These are phyloP conservation scores for Epicauta chinensis DNA, from an alignment of 1,140 invertebrate species.

Conservation along the genomic window DNA sequence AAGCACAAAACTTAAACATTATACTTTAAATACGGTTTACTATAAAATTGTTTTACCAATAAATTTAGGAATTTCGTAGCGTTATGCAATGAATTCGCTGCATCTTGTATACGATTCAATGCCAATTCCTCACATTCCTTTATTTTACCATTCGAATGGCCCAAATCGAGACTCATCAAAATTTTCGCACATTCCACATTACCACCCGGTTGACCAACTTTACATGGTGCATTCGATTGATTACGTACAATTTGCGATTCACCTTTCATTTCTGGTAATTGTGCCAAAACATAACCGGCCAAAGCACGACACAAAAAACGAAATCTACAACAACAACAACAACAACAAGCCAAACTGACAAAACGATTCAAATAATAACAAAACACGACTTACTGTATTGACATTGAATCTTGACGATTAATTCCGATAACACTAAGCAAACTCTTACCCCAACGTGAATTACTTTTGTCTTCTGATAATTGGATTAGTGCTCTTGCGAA, in stretches of 20 bases:
- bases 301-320: constrained; percentile 31
- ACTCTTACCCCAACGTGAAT: constrained; percentile 33
- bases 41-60: constrained; percentile 36
- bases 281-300: constrained; percentile 37
- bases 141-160: constrained; percentile 39
- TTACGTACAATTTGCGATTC: constrained; percentile 31
- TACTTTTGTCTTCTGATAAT: constrained; percentile 32
- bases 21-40: constrained; percentile 37
- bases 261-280: constrained; percentile 39
- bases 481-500: constrained; percentile 33
- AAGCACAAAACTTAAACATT: constrained; percentile 18
- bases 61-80: constrained; percentile 30
- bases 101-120: constrained; percentile 40
- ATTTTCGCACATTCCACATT: constrained; percentile 39
- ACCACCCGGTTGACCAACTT: constrained; percentile 38
- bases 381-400: constrained; percentile 29
- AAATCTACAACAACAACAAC: constrained; percentile 28
- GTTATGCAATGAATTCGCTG: constrained; percentile 40
- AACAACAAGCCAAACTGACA: too few species aligned
- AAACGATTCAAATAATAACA: constrained; percentile 4
- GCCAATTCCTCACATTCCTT: constrained; percentile 38
- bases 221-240: constrained; percentile 25
- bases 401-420: constrained; percentile 27
- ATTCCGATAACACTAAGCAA: constrained; percentile 39
- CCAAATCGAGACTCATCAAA: constrained; percentile 36